Conservation (phyloP, 2,888 invertebrate species). For the Gryllus longicercus region DNA sequence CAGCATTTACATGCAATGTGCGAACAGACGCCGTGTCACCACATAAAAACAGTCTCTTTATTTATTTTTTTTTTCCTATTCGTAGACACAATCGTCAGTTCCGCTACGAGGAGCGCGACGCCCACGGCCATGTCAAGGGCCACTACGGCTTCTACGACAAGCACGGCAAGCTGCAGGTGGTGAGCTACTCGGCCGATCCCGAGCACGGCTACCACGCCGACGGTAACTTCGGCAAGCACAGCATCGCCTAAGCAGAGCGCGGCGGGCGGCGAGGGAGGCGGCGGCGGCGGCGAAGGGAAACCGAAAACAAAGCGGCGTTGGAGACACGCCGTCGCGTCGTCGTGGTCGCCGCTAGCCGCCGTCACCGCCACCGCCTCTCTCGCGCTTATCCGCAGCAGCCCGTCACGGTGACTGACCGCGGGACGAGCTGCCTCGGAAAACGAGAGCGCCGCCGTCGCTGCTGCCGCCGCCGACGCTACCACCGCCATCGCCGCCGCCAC, state of each 20-base stretch:
- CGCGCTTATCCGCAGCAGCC: not conserved
- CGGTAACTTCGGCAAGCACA: conserved; percentile 32
- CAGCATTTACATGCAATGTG: not conserved
- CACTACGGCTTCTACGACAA: conserved; percentile 79
- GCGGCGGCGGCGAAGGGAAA: not conserved
- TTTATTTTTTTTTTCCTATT: conserved; percentile 37
- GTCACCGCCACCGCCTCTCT: no score
- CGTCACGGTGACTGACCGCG: not conserved
- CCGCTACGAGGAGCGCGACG: conserved; percentile 73
- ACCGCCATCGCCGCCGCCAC: not conserved
- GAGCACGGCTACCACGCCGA: conserved; percentile 64
- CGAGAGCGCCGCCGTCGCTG: not conserved
- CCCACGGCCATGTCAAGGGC: conserved; percentile 70
- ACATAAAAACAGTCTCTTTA: not conserved
- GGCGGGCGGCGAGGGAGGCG: not conserved
- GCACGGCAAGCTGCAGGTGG: conserved; percentile 68
- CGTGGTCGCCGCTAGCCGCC: not conserved
- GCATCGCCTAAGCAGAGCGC: not conserved
- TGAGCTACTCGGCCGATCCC: conserved; percentile 72
- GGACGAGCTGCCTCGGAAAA: not conserved
- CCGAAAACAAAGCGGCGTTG: not conserved
- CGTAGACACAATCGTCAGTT: conserved; percentile 75
- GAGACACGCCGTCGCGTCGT: not conserved
- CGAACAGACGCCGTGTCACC: not conserved
- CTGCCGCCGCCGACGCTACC: not conserved